Evolutionary conservation across 2,797 vertebrate species (phyloP).

Genomic region (Falco concolor): DNA sequence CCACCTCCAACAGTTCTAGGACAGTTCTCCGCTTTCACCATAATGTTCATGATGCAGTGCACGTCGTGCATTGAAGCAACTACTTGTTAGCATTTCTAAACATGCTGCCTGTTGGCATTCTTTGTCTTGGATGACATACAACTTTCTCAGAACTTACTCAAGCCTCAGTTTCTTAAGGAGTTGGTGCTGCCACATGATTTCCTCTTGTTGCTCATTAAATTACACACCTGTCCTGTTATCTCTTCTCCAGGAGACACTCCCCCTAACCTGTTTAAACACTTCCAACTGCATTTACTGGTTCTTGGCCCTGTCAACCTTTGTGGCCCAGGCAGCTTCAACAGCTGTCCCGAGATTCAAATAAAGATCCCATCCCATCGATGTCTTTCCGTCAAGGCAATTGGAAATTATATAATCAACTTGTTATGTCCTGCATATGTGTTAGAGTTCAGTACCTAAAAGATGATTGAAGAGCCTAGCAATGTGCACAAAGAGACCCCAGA

Average conservation of each 20-base stretch:
- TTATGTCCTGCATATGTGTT: neutral
- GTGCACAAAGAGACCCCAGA: neutral
- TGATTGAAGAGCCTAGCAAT: neutral
- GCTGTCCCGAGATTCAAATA: neutral
- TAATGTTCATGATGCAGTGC: accelerated
- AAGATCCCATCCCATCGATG: neutral
- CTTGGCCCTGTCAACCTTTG: neutral
- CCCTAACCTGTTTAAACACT: neutral
- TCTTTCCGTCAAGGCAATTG: neutral
- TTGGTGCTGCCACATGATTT: neutral
- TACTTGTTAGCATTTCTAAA: neutral
- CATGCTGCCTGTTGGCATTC: neutral
- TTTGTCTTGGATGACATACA: neutral
- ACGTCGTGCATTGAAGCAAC: neutral
- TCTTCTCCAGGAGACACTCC: neutral
- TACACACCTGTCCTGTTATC: neutral
- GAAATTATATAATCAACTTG: neutral
- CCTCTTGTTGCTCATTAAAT: neutral
- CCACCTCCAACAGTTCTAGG: neutral
- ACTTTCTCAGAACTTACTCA: neutral
- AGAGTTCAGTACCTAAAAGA: no score
- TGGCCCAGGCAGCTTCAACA: neutral
- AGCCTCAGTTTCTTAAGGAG: neutral
- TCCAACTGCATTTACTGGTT: neutral
- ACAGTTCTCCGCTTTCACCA: neutral